phyloP scores from a whole-genome alignment of 2,797 vertebrate genomes.

The Aplochiton taeniatus region DNA sequence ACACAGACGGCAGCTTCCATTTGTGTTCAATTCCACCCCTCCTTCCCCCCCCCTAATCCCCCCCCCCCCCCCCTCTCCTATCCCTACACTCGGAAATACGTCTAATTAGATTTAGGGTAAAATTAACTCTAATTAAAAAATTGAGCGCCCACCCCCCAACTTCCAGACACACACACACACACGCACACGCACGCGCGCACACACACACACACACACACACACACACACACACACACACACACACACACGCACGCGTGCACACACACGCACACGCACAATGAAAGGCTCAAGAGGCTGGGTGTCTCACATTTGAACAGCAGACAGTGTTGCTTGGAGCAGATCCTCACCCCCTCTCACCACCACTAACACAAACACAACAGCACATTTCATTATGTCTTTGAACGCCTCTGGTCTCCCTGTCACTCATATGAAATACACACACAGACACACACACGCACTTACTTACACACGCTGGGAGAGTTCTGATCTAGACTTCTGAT shows the following conservation, averaged over 20 bases:
- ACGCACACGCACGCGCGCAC: too few relatives aligned
- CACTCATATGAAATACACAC: too few relatives aligned
- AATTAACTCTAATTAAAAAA: slow-evolving; percentile 78
- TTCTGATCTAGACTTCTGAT: slow-evolving; percentile 44
- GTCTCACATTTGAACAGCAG: slow-evolving; percentile 41
- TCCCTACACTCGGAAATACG: slow-evolving; percentile 52
- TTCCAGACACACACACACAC: slow-evolving; percentile 8
- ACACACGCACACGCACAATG: too few relatives aligned
- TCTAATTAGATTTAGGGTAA: slow-evolving; percentile 76
- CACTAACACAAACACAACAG: slow-evolving; percentile 25
- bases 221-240: slow-evolving; percentile 12
- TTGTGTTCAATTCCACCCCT: slow-evolving; percentile 66
- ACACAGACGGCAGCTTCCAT: slow-evolving; percentile 73
- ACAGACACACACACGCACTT: too few relatives aligned
- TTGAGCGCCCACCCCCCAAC: slow-evolving; percentile 22
- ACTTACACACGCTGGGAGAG: too few relatives aligned
- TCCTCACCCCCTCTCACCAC: too few relatives aligned
- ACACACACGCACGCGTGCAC: too few relatives aligned
- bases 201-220: background rate
- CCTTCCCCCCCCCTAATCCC: slow-evolving; percentile 27
- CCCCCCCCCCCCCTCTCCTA: slow-evolving; percentile 25
- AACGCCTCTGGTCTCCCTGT: slow-evolving; percentile 60
- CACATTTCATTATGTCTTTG: slow-evolving; percentile 64
- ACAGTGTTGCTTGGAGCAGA: slow-evolving; percentile 25
- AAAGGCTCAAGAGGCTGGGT: slow-evolving; percentile 24